Conservation (phyloP, 30 jellyfish, hydroid and myxozoan genomes). For the Rhopilema esculentum region DNA sequence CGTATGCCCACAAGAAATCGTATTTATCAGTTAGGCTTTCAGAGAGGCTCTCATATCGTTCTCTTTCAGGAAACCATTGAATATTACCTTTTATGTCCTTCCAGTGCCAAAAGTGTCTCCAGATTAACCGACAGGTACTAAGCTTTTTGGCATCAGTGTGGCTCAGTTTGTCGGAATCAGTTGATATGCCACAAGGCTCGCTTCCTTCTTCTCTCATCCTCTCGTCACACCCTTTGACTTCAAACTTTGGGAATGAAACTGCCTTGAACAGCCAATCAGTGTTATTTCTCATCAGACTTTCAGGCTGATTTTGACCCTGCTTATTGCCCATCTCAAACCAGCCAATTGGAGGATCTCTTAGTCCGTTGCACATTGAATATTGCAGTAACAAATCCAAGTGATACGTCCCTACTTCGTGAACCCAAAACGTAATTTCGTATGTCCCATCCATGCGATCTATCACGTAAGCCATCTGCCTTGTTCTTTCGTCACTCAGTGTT, state of each 20-base stretch:
- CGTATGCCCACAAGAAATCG: conserved; percentile 63
- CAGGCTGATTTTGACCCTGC: conserved; percentile 61
- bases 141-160: not conserved
- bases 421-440: conserved; percentile 16
- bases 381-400: conserved; percentile 25
- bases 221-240: not conserved
- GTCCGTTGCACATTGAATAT: conserved; percentile 55
- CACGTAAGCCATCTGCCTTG: conserved; percentile 8
- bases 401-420: conserved; percentile 33
- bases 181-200: not conserved
- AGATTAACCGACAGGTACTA: not conserved
- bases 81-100: not conserved
- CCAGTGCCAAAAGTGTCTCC: not conserved
- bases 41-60: not conserved
- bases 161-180: not conserved
- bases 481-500: not conserved
- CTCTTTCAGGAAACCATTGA: too few relatives aligned
- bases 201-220: not conserved
- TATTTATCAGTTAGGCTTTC: conserved; percentile 1
- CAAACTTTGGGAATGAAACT: not conserved
- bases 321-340: conserved; percentile 65
- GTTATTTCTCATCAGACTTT: conserved; percentile 8
- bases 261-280: not conserved
- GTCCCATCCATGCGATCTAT: conserved; percentile 69
- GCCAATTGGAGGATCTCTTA: conserved; percentile 73